Base-by-base conservation (phyloP, 1,140 invertebrate genomes). In the Ceratina australensis region DNA sequence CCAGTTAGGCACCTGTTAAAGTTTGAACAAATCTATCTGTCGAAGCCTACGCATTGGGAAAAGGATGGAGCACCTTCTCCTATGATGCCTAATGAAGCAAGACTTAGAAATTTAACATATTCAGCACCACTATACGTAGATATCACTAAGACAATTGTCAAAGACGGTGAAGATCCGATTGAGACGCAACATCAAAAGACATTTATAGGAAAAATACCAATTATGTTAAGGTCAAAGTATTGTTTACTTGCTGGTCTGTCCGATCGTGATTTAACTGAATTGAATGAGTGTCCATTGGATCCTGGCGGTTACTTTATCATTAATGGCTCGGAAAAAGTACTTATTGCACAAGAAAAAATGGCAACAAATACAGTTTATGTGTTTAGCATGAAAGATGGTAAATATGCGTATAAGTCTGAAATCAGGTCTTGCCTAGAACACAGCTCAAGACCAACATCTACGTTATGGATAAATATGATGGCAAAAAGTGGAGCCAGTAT, bases 321-420 rank as follows among this genome's bases (percentile, higher is more conserved):
- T 57, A 99, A 99, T 90, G 98, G 98, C 2, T 98, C 97, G 12
- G 98, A 99, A 93, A 99, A 99, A 91, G 98, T 97, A 72, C 92
- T 99, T 0, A 99, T 99, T 92, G 98, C 98, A 12, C 98, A 99
- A 92, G 98, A 99, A 91, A 99, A 99, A 93, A 99, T 99, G 98
- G 98, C 99, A 16, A 99, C 98, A 13, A 99, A 99, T 90, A 99
- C 98, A 71, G 99, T 99, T 3, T 99, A 99, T 93, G 99, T 99
- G 2, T 99, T 99, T 90, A 97, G 97, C 87, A 98, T 99, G 97
- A 99, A 99, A 93, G 97, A 97, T 90, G 97, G 97, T 67, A 99
- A 99, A 92, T 99, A 97, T 94, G 98, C 98, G 12, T 99, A 96
- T 89, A 99, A 99, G 93, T 96, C 98, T 72, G 99, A 99, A 93